Evolutionary conservation across 2,797 vertebrate species (phyloP), one percentile per base, ranked within the genome.

Genomic region (Apodemus agrarius): DNA sequence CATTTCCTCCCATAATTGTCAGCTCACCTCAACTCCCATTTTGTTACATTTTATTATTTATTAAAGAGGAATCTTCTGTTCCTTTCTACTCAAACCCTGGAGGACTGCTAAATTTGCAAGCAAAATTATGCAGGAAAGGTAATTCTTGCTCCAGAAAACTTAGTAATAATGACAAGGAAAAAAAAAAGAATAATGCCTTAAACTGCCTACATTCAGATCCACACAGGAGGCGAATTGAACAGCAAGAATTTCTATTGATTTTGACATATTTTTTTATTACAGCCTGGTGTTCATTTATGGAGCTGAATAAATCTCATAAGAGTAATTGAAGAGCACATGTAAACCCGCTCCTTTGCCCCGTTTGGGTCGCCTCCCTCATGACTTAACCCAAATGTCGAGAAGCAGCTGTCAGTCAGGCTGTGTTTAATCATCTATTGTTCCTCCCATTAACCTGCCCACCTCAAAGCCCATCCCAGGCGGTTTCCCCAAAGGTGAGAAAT

Each of bases 201-300:
- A 91, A 92, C 92, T 46, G 69, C 72, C 72, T 86, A 80, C 43
- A 76, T 96, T 95, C 43, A 88, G 93, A 95, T 90, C 90, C 90
- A 96, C 61, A 63, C 76, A 79, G 75, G 90, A 67, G 84, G 82
- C 86, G 57, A 97, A 82, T 52, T 94, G 92, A 95, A 91, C 54
- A 93, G 92, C 91, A 88, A 95, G 87, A 24, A 91, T 97, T 95
- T 91, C 92, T 96, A 97, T 97, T 97, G 97, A 97, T 97, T 97
- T 97, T 97, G 93, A 90, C 87, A 89, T 96, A 52, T 97, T 91
- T 96, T 96, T 97, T 97, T 96, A 97, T 97, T 97, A 87, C 24
- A 89, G 89, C 69, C 22, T 49, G 26, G 65, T 93, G 87, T 90
- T 97, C 95, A 78, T 97, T 96, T 96, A 93, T 94, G 95, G 93